Percentiles rank a stretch among this genome's conserved stretches.
Conservation (phyloP, 2,113 vertebrate genomes). For the Paedocypris sp. region DNA sequence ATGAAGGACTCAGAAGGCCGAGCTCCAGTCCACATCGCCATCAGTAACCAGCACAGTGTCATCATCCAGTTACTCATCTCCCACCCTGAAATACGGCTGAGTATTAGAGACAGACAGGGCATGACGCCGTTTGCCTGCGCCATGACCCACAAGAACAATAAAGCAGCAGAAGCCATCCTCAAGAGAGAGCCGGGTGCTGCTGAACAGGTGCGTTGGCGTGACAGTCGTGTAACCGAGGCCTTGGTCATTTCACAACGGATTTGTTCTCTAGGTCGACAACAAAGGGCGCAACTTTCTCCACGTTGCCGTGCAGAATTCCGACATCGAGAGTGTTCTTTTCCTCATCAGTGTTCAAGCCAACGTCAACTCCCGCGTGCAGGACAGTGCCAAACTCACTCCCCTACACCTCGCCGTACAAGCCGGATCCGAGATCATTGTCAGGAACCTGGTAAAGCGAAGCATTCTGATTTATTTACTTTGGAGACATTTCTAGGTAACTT, state of each 20-base stretch:
- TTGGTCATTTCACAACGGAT: too few relatives aligned
- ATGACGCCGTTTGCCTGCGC: constrained; percentile 95
- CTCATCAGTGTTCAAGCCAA: constrained; percentile 96
- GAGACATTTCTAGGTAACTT: too few relatives aligned
- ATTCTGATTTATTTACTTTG: too few relatives aligned
- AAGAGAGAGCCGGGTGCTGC: constrained; percentile 91
- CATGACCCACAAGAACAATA: constrained; percentile 97
- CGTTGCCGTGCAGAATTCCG: constrained; percentile 85
- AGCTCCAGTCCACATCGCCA: constrained; percentile 86
- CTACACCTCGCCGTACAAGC: constrained; percentile 93
- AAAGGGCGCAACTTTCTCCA: constrained; percentile 97
- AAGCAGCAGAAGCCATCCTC: constrained; percentile 89
- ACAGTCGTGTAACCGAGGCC: neutral
- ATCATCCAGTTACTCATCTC: constrained; percentile 96
- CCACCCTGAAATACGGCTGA: constrained; percentile 85
- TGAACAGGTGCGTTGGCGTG: constrained; percentile 67
- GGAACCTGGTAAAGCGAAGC: constrained; percentile 75
- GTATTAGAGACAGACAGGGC: constrained; percentile 83
- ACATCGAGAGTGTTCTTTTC: constrained; percentile 97
- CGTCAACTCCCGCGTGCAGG: constrained; percentile 91
- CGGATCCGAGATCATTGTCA: constrained; percentile 93
- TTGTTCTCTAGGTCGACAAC: constrained; percentile 76
- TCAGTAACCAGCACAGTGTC: constrained; percentile 86
- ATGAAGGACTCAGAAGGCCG: constrained; percentile 88
- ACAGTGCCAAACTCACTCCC: constrained; percentile 87